A percentile compares a stretch with the other conserved stretches of the same genome.
phyloP scores from a whole-genome alignment of 2,797 vertebrate genomes.

The Syndactyla subalaris region DNA sequence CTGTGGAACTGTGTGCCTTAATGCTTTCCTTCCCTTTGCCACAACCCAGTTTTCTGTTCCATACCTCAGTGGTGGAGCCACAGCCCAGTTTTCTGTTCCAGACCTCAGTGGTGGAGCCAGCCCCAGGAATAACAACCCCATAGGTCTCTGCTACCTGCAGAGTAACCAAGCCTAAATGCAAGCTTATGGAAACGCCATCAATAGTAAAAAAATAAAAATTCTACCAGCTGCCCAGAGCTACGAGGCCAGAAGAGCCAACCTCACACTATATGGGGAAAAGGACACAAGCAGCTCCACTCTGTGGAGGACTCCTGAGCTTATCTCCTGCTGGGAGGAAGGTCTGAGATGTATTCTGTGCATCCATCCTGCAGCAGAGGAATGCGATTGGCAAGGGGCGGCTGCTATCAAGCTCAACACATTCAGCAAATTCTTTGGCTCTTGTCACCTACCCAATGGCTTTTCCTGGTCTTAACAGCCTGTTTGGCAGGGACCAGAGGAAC shows the following conservation, averaged over 20 bases:
- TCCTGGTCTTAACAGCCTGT: conserved; percentile 50
- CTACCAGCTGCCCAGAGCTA: background rate
- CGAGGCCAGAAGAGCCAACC: background rate
- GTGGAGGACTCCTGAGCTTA: background rate
- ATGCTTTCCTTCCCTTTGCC: background rate
- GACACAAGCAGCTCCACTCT: fast-evolving
- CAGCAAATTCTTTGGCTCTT: conserved; percentile 73
- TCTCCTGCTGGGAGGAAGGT: background rate
- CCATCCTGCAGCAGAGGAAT: conserved; percentile 26
- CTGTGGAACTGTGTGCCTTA: background rate
- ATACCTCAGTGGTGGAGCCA: background rate
- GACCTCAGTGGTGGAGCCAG: background rate
- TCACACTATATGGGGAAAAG: background rate
- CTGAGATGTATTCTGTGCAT: conserved; percentile 15
- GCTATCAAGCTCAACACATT: conserved; percentile 69
- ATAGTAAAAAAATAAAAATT: background rate
- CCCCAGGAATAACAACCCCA: background rate
- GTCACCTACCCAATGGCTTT: conserved; percentile 62
- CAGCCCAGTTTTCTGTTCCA: background rate
- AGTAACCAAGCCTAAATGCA: background rate
- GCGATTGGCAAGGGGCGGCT: background rate
- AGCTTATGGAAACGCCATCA: background rate
- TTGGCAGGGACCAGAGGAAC: background rate
- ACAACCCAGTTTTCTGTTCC: background rate
- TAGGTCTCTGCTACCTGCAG: background rate